Base-by-base conservation (phyloP, 2,797 vertebrate genomes). In the Anableps anableps region DNA sequence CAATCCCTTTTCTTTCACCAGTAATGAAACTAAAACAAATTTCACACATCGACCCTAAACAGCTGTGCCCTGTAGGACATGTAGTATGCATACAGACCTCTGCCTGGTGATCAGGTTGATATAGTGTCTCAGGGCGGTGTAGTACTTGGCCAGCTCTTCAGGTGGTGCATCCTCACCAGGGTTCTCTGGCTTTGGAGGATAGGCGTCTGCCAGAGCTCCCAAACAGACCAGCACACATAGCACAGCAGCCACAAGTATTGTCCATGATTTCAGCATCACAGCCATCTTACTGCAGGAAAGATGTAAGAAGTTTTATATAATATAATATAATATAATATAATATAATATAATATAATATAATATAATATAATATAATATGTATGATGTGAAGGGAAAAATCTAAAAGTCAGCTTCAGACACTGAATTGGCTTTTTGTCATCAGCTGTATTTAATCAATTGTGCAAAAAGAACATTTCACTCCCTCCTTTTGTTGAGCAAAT, bases 61-160 rank as follows among this genome's bases (percentile, higher is more conserved):
- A 17, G 2, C 16, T 13, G 31, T 17, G 31, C 31, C 17, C 71
- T 55, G 23, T 10, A 1, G 48, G 45, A 13, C 8, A 26, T 13
- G 9, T 5, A 7, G 53, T 8, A 55, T 45, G 21, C 2, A 4
- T 29, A 14, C 95, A 86, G 95, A 99, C 98, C 98, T 97, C 95
- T 99, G 98, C 92, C 98, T 95, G 91, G 98, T 99, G 95, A 99
- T 99, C 85, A 99, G 97, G 88, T 99, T 99, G 95, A 99, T 98
- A 95, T 99, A 99, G 94, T 99, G 98, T 92, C 98, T 96, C 94
- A 99, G 94, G 70, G 97, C 98, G 0, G 97, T 97, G 94, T 99
- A 99, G 93, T 99, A 99, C 95, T 97, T 98, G 96, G 98, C 98
- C 96, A 99, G 94, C 83, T 99, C 98, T 88, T 99, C 98, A 1